Percentiles rank a stretch among this genome's conserved stretches.
Evolutionary conservation across 2,888 invertebrate genomes (phyloP).

Genomic region (Zhengitettix transpicula): DNA sequence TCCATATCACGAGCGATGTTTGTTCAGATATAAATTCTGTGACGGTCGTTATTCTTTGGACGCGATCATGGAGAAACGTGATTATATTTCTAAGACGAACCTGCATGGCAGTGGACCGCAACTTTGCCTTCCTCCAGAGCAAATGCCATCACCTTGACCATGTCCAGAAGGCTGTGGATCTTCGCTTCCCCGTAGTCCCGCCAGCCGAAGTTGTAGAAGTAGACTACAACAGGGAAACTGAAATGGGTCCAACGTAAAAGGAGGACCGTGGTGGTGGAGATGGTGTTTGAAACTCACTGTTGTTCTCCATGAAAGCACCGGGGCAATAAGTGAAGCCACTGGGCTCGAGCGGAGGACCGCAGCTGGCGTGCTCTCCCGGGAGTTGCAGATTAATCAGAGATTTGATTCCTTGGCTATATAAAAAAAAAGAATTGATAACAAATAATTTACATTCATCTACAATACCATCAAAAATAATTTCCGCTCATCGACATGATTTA

Average conservation of each 20-base stretch:
- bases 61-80: background rate
- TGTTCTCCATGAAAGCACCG: slow-evolving; percentile 64
- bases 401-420: slow-evolving; percentile 52
- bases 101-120: slow-evolving; percentile 80
- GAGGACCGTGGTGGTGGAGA: background rate
- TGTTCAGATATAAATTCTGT: too few species aligned
- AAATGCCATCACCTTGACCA: slow-evolving; percentile 81
- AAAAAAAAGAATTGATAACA: background rate
- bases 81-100: slow-evolving; percentile 25
- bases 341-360: slow-evolving; percentile 55
- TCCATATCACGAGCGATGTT: too few species aligned
- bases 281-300: slow-evolving; percentile 42
- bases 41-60: background rate
- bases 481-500: background rate
- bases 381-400: slow-evolving; percentile 75
- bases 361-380: slow-evolving; percentile 72
- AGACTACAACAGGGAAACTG: slow-evolving; percentile 41
- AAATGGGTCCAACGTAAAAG: background rate
- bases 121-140: slow-evolving; percentile 64
- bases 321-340: slow-evolving; percentile 80
- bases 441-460: background rate
- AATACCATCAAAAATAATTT: background rate
- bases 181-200: slow-evolving; percentile 71
- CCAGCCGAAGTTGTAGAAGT: slow-evolving; percentile 81
- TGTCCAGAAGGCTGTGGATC: slow-evolving; percentile 59